Conservation (phyloP, 1,140 invertebrate species). For the Nephila pilipes region DNA sequence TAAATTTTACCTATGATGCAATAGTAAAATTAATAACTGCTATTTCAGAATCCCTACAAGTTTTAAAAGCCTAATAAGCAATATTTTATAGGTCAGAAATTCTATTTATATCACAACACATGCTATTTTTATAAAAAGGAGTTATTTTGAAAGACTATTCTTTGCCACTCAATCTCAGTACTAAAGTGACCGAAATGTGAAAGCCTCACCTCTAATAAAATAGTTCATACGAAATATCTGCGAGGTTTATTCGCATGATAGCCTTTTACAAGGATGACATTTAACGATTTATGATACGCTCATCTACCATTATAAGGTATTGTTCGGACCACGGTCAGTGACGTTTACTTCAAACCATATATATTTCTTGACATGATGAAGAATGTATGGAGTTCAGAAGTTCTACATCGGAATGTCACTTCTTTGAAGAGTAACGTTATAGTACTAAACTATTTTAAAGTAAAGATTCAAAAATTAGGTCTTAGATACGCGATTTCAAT, state of each 20-base stretch:
- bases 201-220: slow-evolving; percentile 1
- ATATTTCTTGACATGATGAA: slow-evolving; percentile 3
- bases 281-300: slow-evolving; percentile 20
- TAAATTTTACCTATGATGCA: no score
- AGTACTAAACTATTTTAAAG: background rate
- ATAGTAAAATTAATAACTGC: no score
- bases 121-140: no score
- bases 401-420: background rate
- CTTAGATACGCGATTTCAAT: background rate
- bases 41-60: no score
- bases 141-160: no score
- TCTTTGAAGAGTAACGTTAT: background rate
- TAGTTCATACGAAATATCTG: background rate
- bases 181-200: background rate
- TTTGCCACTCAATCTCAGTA: no score
- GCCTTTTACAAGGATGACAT: background rate
- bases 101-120: no score
- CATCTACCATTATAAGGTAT: background rate
- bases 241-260: background rate
- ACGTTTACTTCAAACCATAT: background rate
- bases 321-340: background rate
- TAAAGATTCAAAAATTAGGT: background rate
- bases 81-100: no score
- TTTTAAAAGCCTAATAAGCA: no score
- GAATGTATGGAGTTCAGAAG: background rate